Evolutionary conservation across 2,888 invertebrate species (phyloP).

Genomic region (Cynaeus angustus): DNA sequence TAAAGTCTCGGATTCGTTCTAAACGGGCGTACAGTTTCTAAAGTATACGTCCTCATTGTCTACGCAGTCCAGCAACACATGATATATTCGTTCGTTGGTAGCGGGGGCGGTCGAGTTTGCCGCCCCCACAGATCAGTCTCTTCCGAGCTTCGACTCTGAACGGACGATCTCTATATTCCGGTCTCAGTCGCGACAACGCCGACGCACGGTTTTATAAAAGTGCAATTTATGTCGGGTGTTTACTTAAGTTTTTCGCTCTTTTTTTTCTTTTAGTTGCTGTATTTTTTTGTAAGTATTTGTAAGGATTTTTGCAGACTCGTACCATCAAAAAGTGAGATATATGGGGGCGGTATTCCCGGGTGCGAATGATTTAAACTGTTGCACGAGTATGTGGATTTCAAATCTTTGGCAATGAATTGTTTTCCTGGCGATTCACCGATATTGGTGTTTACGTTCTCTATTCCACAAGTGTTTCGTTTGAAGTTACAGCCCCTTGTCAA

Average conservation of each 20-base stretch:
- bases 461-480: constrained; percentile 44
- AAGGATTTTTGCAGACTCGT: background rate
- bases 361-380: constrained; percentile 2
- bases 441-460: constrained; percentile 38
- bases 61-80: constrained; percentile 45
- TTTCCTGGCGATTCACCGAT: constrained; percentile 18
- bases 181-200: constrained; percentile 31
- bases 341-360: background rate
- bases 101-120: constrained; percentile 49
- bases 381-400: constrained; percentile 5
- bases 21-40: constrained; percentile 14
- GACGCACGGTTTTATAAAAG: constrained; percentile 4
- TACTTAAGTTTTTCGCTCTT: background rate
- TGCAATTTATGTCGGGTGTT: background rate
- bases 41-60: constrained; percentile 42
- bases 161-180: constrained; percentile 50
- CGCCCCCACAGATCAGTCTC: constrained; percentile 56
- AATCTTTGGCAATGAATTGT: constrained; percentile 9
- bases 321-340: constrained; percentile 27
- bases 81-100: constrained; percentile 42
- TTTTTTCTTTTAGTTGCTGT: constrained; percentile 1
- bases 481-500: constrained; percentile 38
- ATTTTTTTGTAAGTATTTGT: background rate
- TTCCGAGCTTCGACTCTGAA: constrained; percentile 50
- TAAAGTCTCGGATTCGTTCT: constrained; percentile 1